These are phyloP conservation scores for Sebastes kiyomatsui DNA, from an alignment of 2,797 vertebrate genomes.

Conservation along the genomic window DNA sequence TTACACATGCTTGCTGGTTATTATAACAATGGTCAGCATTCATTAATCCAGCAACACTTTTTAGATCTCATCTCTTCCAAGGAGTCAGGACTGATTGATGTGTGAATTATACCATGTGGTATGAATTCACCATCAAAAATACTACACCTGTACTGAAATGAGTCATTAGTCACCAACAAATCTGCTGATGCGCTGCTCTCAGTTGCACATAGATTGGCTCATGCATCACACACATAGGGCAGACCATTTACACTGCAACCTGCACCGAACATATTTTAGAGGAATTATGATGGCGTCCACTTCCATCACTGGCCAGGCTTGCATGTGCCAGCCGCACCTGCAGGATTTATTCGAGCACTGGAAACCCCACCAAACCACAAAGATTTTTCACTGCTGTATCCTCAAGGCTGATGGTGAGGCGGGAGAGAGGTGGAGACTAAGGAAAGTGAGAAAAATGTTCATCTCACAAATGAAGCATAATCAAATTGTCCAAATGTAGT, in stretches of 20 bases:
- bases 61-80: neutral
- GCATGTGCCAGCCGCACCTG: slow-evolving; percentile 5
- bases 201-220: neutral
- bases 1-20: neutral
- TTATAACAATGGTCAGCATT: neutral
- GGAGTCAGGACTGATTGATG: neutral
- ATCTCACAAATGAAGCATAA: neutral
- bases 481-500: neutral
- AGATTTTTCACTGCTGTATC: neutral
- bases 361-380: slow-evolving; percentile 2
- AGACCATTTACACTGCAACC: slow-evolving; percentile 12
- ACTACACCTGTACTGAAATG: slow-evolving; percentile 17
- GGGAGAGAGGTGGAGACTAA: neutral
- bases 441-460: neutral
- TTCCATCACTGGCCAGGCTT: neutral
- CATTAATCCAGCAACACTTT: neutral
- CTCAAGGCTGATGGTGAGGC: neutral
- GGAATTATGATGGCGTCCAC: neutral
- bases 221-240: neutral
- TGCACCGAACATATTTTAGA: neutral
- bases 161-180: neutral
- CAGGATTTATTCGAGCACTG: neutral
- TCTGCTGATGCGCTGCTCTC: neutral
- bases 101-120: neutral
- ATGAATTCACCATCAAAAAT: neutral